Evolutionary conservation across 2,888 invertebrate species (phyloP).

Genomic region (Thymelicus acteon): DNA sequence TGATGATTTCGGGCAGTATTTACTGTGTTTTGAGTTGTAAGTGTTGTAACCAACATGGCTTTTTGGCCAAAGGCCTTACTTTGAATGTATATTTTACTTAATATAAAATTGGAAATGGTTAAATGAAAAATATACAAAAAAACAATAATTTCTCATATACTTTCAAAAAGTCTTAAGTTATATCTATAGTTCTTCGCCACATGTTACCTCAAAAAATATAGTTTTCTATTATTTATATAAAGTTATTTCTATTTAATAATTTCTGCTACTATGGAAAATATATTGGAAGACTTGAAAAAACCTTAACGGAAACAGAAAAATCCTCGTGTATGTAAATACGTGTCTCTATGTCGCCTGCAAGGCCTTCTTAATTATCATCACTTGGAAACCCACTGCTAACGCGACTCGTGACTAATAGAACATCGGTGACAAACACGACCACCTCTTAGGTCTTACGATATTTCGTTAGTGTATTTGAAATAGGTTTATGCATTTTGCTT

Average conservation of each 20-base stretch:
- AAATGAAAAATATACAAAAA: too few relatives aligned
- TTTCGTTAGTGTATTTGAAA: not conserved
- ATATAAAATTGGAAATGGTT: too few relatives aligned
- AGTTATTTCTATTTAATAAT: not conserved
- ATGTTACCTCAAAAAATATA: too few relatives aligned
- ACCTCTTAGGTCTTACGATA: not conserved
- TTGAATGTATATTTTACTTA: too few relatives aligned
- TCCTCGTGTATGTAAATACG: slow-evolving; percentile 9
- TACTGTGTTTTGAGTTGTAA: too few relatives aligned
- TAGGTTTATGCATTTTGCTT: too few relatives aligned
- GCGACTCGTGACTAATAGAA: slow-evolving; percentile 35
- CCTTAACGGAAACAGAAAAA: slow-evolving; percentile 18
- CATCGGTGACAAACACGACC: slow-evolving; percentile 23
- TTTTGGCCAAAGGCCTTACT: too few relatives aligned
- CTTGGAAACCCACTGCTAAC: slow-evolving; percentile 30
- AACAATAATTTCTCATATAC: too few relatives aligned
- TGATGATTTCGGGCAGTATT: too few relatives aligned
- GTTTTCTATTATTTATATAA: not conserved
- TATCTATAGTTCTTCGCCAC: too few relatives aligned
- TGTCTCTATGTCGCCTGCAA: slow-evolving; percentile 26
- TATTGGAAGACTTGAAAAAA: not conserved
- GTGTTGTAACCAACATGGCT: too few relatives aligned
- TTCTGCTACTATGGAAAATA: not conserved
- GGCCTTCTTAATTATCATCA: slow-evolving; percentile 32
- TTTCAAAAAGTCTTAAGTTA: too few relatives aligned